Base-by-base conservation (phyloP, 2,888 invertebrate genomes). In the Drosophila melanosoma region DNA sequence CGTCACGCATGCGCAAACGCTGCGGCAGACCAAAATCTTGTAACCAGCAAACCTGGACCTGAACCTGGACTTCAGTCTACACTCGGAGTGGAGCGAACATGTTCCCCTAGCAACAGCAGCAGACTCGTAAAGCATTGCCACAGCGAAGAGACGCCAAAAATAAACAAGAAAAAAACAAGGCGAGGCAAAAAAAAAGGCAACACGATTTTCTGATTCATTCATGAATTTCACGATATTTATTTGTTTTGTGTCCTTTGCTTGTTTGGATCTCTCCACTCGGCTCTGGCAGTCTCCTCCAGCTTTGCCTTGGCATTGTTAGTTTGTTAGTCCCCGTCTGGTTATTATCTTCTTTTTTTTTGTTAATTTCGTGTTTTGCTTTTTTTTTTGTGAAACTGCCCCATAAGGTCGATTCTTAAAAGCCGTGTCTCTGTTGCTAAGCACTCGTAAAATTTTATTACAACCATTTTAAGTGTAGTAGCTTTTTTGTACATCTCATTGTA, bases 161-260 rank as follows among this genome's bases (percentile, higher is more conserved):
- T 5, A 20, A 17, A 38, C 17, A 53, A 20, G 6, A 15, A 40
- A 38, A 48, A 36, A 53, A 29, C 63, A 52, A 26, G 20, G 11
- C 20, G 40, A 35, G 11, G 3, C 38, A 52, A 26, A 59, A 57
- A 35, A 72, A 69, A 67, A 67, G 57, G 51, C 79, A 73, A 82
- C 86, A 80, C 79, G 78, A 87, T 85, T 89, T 76, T 76, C 86
- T 89, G 86, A 89, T 87, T 87, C 89, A 87, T 87, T 87, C 89
- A 87, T 87, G 89, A 89, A 85, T 80, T 73, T 85, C 78, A 85
- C 76, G 89, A 85, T 78, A 81, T 78, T 87, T 78, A 65, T 76
- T 89, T 79, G 68, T 64, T 74, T 81, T 82, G 78, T 82, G 76
- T 87, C 83, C 81, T 83, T 79, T 57, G 45, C 54, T 66, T 38